Evolutionary conservation across 2,888 invertebrate genomes (phyloP).

Genomic region (Drosophila mimica): DNA sequence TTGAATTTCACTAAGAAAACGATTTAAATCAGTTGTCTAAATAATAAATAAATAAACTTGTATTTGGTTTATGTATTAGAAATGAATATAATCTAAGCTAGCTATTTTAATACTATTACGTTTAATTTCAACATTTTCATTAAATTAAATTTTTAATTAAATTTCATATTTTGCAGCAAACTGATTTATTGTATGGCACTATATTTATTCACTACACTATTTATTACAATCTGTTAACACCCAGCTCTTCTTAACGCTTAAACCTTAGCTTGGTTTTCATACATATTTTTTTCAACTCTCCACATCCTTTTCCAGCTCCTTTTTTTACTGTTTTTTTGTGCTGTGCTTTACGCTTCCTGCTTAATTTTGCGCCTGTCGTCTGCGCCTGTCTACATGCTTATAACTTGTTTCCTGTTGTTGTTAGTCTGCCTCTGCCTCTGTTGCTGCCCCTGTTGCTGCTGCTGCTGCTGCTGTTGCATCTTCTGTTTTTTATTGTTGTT

Average conservation of each 20-base stretch:
- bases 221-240: background rate
- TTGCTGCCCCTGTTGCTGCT: background rate
- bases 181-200: constrained; percentile 23
- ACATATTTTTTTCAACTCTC: background rate
- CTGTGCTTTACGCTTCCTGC: constrained; percentile 57
- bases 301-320: constrained; percentile 17
- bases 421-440: constrained; percentile 13
- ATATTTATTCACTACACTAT: constrained; percentile 50
- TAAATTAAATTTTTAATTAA: background rate
- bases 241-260: background rate
- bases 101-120: background rate
- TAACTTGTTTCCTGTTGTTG: constrained; percentile 75
- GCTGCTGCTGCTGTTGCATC: constrained; percentile 1
- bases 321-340: constrained; percentile 6
- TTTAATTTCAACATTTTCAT: background rate
- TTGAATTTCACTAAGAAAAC: background rate
- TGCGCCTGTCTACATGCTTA: constrained; percentile 78
- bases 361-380: constrained; percentile 77
- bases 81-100: background rate
- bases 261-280: constrained; percentile 10
- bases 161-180: background rate
- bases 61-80: no score
- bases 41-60: no score
- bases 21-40: no score
- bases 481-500: constrained; percentile 31